These are phyloP conservation scores for Caenorhabditis briggsae DNA, from an alignment of 1,140 invertebrate species.

Conservation along the genomic window DNA sequence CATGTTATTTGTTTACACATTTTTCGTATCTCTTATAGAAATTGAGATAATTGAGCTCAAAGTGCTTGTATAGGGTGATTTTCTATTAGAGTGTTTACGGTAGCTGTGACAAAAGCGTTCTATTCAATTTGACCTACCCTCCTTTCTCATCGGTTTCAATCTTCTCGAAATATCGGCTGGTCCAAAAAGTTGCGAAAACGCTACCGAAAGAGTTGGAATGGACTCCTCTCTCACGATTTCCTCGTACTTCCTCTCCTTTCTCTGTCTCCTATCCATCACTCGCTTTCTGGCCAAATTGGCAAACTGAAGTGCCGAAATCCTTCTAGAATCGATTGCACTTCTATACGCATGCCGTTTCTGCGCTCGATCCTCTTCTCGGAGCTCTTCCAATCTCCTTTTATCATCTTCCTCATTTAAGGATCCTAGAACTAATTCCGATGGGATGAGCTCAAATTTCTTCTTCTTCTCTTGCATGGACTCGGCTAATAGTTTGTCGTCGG, in stretches of 20 bases:
- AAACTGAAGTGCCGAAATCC: not conserved
- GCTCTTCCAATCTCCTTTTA: not conserved
- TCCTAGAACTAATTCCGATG: not conserved
- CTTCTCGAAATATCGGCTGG: slow-evolving; percentile 48
- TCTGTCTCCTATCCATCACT: slow-evolving; percentile 3
- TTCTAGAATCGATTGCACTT: slow-evolving; percentile 19
- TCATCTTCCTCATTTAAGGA: slow-evolving; percentile 10
- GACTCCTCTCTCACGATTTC: slow-evolving; percentile 21
- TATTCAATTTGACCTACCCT: not conserved
- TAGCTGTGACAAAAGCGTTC: too few species aligned
- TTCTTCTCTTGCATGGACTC: not conserved
- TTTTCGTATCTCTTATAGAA: too few species aligned
- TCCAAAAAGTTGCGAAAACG: slow-evolving; percentile 41
- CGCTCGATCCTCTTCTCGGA: slow-evolving; percentile 11
- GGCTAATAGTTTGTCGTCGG: not conserved
- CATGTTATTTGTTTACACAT: too few species aligned
- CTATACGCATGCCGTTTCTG: not conserved
- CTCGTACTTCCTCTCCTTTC: slow-evolving; percentile 23
- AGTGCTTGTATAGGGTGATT: too few species aligned
- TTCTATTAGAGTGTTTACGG: too few species aligned
- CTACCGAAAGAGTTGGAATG: slow-evolving; percentile 48
- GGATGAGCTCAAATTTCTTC: not conserved
- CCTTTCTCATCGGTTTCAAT: slow-evolving; percentile 57
- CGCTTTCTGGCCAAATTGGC: slow-evolving; percentile 4
- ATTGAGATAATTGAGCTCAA: too few species aligned